phyloP scores from a whole-genome alignment of 2,113 vertebrate genomes.

The Heterotilapia buettikoferi region DNA sequence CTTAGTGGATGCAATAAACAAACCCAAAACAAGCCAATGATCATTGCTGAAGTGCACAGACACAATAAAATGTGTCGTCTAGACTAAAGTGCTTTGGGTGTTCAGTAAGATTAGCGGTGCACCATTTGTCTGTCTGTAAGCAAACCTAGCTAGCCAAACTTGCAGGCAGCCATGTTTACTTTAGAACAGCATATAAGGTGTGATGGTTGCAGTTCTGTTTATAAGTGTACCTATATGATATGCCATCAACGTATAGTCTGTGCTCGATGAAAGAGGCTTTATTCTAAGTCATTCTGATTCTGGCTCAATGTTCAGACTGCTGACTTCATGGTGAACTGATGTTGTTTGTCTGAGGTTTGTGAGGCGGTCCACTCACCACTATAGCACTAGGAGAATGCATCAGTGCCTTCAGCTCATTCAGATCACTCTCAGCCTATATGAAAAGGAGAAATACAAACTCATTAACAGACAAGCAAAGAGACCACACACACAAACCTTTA shows the following conservation, averaged over 20 bases:
- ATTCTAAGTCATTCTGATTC: background rate
- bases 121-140: background rate
- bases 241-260: fast-evolving
- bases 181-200: fast-evolving
- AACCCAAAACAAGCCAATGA: background rate
- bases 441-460: conserved; percentile 48
- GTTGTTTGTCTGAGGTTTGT: background rate
- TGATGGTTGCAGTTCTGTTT: background rate
- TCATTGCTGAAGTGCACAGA: background rate
- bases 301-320: background rate
- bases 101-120: background rate
- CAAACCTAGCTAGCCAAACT: background rate
- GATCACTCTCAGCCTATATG: conserved; percentile 91
- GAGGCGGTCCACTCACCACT: conserved; percentile 80
- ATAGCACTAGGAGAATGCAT: conserved; percentile 96
- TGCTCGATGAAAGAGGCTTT: background rate
- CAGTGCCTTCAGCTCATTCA: conserved; percentile 96
- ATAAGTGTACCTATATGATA: background rate
- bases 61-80: background rate
- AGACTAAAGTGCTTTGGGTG: background rate
- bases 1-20: background rate
- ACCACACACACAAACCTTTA: background rate
- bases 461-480: background rate
- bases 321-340: background rate
- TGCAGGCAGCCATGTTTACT: background rate